Evolutionary conservation across 2,797 vertebrate species (phyloP).

Genomic region (Enoplosus armatus): DNA sequence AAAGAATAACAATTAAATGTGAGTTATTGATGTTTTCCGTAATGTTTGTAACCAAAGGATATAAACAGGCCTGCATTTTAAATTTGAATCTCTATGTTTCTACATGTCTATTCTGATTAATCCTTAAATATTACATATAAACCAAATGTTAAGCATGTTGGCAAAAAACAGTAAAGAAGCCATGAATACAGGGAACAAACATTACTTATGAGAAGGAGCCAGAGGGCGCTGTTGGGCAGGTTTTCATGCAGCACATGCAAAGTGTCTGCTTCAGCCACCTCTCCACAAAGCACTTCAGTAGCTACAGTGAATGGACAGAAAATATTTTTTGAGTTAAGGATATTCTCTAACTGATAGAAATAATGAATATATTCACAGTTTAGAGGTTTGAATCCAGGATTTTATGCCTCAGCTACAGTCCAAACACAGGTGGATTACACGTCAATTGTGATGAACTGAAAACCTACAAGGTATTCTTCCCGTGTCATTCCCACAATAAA

Average conservation of each 20-base stretch:
- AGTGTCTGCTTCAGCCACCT: neutral
- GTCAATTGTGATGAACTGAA: neutral
- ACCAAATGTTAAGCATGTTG: neutral
- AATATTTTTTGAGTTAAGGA: neutral
- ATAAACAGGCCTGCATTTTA: neutral
- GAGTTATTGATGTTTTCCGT: neutral
- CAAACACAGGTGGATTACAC: neutral
- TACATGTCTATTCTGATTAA: no score
- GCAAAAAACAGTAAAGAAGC: neutral
- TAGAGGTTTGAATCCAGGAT: neutral
- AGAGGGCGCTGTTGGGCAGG: constrained; percentile 32
- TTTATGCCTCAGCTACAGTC: neutral
- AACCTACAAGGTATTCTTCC: neutral
- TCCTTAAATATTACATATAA: neutral
- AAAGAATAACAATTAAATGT: neutral
- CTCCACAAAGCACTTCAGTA: neutral
- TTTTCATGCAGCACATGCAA: neutral
- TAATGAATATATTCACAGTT: no score
- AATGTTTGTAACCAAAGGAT: neutral
- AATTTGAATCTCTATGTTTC: no score
- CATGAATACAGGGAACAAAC: neutral
- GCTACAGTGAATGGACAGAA: neutral
- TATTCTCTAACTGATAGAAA: neutral
- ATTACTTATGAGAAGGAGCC: neutral
- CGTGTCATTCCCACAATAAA: neutral